Percentiles rank a stretch among this genome's conserved stretches.
Conservation (phyloP, 2,113 vertebrate species). For the Macroglossus sobrinus region DNA sequence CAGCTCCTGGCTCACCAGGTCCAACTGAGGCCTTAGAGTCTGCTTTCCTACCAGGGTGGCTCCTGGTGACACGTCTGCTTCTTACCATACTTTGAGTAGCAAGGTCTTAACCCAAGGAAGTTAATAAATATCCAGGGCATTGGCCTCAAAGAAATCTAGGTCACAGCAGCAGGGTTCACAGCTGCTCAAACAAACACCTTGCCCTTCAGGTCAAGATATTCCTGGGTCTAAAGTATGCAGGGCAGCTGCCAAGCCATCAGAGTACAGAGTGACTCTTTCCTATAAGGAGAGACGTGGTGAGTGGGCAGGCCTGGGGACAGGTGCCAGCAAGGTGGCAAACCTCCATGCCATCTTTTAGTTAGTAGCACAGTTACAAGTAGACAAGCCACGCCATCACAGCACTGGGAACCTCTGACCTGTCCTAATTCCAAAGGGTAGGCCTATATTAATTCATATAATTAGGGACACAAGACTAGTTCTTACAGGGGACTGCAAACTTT, state of each 20-base stretch:
- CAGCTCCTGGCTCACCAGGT: neutral
- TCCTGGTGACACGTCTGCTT: rapidly evolving
- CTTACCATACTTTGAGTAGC: neutral
- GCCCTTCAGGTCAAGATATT: neutral
- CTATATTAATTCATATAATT: rapidly evolving
- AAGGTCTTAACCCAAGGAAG: neutral
- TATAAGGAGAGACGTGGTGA: rapidly evolving
- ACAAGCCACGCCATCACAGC: neutral
- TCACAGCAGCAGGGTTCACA: neutral
- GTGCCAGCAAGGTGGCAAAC: neutral
- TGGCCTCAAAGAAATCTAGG: neutral
- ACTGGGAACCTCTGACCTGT: neutral
- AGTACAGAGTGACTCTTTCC: neutral
- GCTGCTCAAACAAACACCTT: neutral
- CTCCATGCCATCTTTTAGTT: neutral
- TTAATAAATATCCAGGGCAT: neutral
- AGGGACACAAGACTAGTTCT: neutral
- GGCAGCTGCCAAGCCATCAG: neutral
- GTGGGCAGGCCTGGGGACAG: neutral
- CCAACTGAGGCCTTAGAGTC: neutral
- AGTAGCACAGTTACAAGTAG: neutral
- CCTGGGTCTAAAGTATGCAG: neutral
- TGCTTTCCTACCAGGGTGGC: neutral
- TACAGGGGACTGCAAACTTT: neutral
- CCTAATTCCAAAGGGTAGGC: neutral